Percentiles rank a stretch among this genome's conserved stretches.
These are phyloP conservation scores for Scortum barcoo DNA, from an alignment of 2,113 vertebrate species.

Conservation along the genomic window DNA sequence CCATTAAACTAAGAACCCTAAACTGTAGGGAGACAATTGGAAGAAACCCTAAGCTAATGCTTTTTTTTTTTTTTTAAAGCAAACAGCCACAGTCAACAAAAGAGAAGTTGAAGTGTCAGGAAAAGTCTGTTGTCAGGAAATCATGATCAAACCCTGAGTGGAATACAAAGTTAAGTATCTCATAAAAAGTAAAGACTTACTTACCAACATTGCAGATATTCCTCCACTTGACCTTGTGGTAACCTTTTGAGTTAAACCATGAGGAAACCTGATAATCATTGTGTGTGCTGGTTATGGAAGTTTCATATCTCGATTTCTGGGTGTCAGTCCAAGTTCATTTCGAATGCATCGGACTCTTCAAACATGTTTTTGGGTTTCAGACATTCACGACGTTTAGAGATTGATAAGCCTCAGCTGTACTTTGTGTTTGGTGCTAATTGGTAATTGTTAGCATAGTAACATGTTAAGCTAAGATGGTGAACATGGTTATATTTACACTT, in stretches of 20 bases:
- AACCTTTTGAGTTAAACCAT: not conserved
- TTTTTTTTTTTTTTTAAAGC: constrained; percentile 25
- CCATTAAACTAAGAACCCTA: constrained; percentile 22
- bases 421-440: not conserved
- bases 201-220: not conserved
- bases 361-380: too few species aligned
- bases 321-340: not conserved
- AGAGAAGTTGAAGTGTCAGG: constrained; percentile 15
- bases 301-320: not conserved
- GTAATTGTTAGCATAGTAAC: not conserved
- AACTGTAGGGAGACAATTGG: constrained; percentile 25
- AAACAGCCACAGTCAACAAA: not conserved
- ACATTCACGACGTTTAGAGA: not conserved
- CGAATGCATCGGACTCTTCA: too few species aligned
- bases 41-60: constrained; percentile 32
- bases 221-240: not conserved
- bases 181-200: not conserved
- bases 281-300: not conserved
- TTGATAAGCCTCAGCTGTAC: not conserved
- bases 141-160: not conserved
- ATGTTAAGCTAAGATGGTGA: not conserved
- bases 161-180: constrained; percentile 12
- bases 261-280: not conserved
- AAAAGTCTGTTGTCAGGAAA: not conserved
- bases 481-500: too few species aligned